Conservation (phyloP, 2,113 vertebrate genomes). For the Acrocephalus kingi region DNA sequence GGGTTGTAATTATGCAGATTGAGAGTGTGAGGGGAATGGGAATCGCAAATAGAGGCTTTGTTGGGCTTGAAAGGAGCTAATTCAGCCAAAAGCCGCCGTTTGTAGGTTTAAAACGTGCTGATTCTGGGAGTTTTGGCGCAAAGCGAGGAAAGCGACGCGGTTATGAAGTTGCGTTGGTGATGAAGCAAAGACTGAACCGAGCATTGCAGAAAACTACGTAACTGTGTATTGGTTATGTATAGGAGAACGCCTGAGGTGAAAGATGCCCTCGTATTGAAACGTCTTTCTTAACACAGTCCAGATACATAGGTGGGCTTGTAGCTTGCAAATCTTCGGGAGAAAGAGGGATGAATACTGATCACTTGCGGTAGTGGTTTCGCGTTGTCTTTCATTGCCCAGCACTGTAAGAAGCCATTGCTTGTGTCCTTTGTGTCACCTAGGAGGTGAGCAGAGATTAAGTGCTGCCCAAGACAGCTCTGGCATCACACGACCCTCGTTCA, state of each 20-base stretch:
- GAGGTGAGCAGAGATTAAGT: neutral
- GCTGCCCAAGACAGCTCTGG: neutral
- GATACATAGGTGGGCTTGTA: neutral
- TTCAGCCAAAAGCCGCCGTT: neutral
- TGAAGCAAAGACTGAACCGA: neutral
- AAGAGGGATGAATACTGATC: accelerated
- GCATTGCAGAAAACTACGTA: neutral
- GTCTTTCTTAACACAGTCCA: no score
- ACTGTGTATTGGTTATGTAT: accelerated
- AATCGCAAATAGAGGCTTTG: slow-evolving; percentile 49
- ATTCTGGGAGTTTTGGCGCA: neutral
- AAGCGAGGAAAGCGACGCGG: neutral
- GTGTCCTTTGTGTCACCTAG: neutral
- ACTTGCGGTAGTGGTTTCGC: accelerated
- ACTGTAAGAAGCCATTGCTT: neutral
- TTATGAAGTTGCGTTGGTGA: neutral
- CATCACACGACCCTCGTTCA: accelerated
- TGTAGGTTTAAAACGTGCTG: neutral
- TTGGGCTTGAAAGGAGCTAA: slow-evolving; percentile 4
- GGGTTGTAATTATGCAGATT: slow-evolving; percentile 71
- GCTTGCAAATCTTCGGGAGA: neutral
- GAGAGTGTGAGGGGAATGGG: slow-evolving; percentile 62
- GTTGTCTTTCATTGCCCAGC: neutral
- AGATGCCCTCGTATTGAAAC: neutral
- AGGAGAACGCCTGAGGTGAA: neutral